Evolutionary conservation across 2,797 vertebrate genomes (phyloP).

Genomic region (Tenualosa thibaudeaui): DNA sequence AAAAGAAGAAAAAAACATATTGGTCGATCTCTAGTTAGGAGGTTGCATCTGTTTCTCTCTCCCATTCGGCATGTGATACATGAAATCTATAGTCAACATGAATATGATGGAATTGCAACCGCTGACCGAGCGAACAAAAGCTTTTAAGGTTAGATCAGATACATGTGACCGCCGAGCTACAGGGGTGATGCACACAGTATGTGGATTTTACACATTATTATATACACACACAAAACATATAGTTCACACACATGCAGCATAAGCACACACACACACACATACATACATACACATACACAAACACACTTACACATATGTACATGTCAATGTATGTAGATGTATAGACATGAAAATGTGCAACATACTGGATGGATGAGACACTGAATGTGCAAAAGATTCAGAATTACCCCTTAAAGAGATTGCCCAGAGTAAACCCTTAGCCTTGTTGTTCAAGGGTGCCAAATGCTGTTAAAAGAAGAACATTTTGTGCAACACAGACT

Average conservation of each 20-base stretch:
- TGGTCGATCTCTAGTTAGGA: neutral
- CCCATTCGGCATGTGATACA: neutral
- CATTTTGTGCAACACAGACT: no score
- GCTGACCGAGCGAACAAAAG: neutral
- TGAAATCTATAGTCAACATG: neutral
- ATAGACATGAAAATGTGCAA: neutral
- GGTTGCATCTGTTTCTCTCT: neutral
- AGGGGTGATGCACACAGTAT: neutral
- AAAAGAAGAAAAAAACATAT: no score
- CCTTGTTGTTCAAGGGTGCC: no score
- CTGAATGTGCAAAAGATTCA: neutral
- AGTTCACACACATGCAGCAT: neutral
- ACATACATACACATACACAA: constrained; percentile 24
- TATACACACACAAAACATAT: constrained; percentile 6
- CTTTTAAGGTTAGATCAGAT: neutral
- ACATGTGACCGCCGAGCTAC: neutral
- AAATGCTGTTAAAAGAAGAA: no score
- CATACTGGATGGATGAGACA: neutral
- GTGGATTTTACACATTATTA: neutral
- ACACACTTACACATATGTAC: neutral
- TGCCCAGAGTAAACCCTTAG: no score
- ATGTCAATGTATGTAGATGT: neutral
- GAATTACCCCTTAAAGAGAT: no score
- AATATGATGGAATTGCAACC: neutral
- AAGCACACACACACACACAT: constrained; percentile 1